Conservation (phyloP, 1,140 invertebrate species). For the Conopomorpha cramerella region DNA sequence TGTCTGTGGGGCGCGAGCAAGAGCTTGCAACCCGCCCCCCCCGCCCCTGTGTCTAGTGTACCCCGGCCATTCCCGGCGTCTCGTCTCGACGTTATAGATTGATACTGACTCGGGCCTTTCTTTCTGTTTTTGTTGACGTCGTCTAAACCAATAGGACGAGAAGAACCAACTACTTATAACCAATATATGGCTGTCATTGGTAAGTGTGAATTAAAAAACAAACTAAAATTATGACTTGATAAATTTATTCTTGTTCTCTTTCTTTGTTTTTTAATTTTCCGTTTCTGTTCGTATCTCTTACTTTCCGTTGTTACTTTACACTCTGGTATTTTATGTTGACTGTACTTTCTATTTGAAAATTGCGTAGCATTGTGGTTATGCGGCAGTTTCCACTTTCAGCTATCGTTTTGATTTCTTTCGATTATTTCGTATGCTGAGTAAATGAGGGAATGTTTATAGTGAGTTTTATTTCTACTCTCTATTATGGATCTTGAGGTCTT, state of each 20-base stretch:
- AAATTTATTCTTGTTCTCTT: slow-evolving; percentile 48
- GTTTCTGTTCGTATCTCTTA: slow-evolving; percentile 25
- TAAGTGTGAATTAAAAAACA: slow-evolving; percentile 70
- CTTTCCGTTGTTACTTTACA: slow-evolving; percentile 9
- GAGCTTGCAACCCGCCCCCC: slow-evolving; percentile 10
- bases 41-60: slow-evolving; percentile 14
- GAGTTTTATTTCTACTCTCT: too few relatives aligned
- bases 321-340: slow-evolving; percentile 28
- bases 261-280: slow-evolving; percentile 52
- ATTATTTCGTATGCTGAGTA: too few relatives aligned
- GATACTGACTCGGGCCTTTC: slow-evolving; percentile 65
- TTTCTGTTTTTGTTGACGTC: slow-evolving; percentile 68
- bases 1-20: slow-evolving; percentile 31
- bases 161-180: slow-evolving; percentile 85
- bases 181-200: slow-evolving; percentile 85
- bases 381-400: too few relatives aligned
- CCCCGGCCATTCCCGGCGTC: slow-evolving; percentile 25
- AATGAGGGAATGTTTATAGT: too few relatives aligned
- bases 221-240: slow-evolving; percentile 53
- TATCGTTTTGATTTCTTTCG: too few relatives aligned
- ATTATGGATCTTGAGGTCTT: too few relatives aligned
- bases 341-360: slow-evolving; percentile 33
- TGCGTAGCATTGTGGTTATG: slow-evolving; percentile 57
- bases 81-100: slow-evolving; percentile 45
- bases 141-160: slow-evolving; percentile 75